Evolutionary conservation across 2,113 vertebrate species (phyloP).

Genomic region (Benitochromis conjunctus): DNA sequence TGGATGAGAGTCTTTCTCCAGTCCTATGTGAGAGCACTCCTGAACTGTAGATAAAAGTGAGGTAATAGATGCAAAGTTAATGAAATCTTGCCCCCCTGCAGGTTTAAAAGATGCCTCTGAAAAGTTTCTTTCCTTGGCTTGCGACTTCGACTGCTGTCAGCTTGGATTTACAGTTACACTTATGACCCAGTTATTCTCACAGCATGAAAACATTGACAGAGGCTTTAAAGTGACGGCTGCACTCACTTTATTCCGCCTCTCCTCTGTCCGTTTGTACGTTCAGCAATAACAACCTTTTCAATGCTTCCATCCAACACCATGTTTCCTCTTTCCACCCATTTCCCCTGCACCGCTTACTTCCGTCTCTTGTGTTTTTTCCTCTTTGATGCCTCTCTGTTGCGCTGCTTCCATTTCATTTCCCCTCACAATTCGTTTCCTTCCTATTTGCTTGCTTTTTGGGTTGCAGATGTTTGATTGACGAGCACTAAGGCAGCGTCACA

Average conservation of each 20-base stretch:
- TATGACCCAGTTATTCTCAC: fast-evolving
- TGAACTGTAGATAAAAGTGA: not conserved
- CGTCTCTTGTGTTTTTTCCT: not conserved
- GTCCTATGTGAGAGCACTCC: not conserved
- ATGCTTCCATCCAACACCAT: not conserved
- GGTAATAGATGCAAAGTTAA: not conserved
- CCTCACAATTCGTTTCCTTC: not conserved
- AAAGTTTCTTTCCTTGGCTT: not conserved
- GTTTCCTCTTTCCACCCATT: not conserved
- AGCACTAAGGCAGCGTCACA: not conserved
- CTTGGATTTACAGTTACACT: not conserved
- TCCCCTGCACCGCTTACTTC: fast-evolving
- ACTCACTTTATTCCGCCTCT: not conserved
- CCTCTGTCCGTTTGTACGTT: fast-evolving
- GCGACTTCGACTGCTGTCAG: not conserved
- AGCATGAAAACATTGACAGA: not conserved
- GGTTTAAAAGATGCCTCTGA: not conserved
- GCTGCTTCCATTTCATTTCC: fast-evolving
- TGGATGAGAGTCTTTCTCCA: not conserved
- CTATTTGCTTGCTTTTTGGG: not conserved
- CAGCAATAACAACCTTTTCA: not conserved
- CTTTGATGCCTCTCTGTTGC: not conserved
- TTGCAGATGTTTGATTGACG: not conserved
- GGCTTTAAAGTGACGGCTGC: not conserved
- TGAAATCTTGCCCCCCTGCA: not conserved